Conservation (phyloP, 1,140 invertebrate genomes). For the Teleogryllus occipitalis region DNA sequence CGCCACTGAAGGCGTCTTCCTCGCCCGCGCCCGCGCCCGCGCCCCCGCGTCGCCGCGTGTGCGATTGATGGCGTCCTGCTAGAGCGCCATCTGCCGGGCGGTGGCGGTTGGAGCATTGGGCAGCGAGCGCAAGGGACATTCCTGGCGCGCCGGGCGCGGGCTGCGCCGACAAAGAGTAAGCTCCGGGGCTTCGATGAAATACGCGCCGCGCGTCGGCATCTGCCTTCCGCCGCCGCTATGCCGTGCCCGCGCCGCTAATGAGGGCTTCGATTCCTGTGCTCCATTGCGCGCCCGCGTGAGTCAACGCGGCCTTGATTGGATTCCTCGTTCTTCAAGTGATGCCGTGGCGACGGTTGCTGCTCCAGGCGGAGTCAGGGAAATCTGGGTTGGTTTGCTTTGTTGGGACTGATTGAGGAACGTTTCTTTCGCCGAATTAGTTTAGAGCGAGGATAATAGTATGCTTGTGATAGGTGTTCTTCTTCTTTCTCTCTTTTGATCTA, state of each 20-base stretch:
- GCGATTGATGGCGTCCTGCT: neutral
- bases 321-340: neutral
- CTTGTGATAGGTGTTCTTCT: too few species aligned
- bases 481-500: too few species aligned
- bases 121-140: neutral
- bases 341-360: too few species aligned
- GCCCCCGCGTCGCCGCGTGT: neutral
- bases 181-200: neutral
- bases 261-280: neutral
- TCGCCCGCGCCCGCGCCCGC: too few species aligned
- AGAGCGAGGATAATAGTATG: too few species aligned
- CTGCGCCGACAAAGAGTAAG: neutral
- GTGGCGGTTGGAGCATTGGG: neutral
- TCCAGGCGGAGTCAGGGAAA: too few species aligned
- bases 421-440: too few species aligned
- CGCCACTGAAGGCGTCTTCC: too few species aligned
- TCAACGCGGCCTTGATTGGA: neutral
- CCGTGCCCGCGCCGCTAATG: neutral
- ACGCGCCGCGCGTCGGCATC: neutral
- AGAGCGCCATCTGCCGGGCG: neutral
- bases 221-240: neutral
- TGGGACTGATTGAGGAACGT: too few species aligned
- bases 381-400: too few species aligned
- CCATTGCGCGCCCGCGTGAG: neutral
- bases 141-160: too few species aligned